A percentile compares a stretch with the other conserved stretches of the same genome.
Evolutionary conservation across 2,797 vertebrate species (phyloP).

Genomic region (Eulemur rubriventer): DNA sequence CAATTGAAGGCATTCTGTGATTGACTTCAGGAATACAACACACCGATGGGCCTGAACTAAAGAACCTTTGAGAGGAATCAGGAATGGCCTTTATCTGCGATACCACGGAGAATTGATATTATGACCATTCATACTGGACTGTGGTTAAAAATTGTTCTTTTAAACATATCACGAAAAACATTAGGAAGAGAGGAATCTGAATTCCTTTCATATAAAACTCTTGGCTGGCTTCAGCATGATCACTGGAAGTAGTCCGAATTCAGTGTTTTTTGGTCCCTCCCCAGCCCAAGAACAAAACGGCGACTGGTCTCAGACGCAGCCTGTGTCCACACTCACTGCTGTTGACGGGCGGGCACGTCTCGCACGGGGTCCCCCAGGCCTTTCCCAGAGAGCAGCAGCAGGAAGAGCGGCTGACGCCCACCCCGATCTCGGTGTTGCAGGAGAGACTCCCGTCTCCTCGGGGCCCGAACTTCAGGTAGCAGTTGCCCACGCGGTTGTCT

Average conservation of each 20-base stretch:
- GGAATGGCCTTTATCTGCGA: neutral
- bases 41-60: neutral
- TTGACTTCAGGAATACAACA: neutral
- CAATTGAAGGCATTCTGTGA: neutral
- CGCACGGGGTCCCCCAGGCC: conserved; percentile 91
- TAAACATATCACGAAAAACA: neutral
- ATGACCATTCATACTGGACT: neutral
- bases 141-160: neutral
- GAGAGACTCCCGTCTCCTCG: conserved; percentile 85
- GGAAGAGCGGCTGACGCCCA: conserved; percentile 89
- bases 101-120: neutral
- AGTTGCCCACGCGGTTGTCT: conserved; percentile 90
- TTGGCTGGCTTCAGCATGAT: neutral
- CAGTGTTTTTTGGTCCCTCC: neutral
- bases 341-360: conserved; percentile 89
- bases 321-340: conserved; percentile 86
- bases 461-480: conserved; percentile 87
- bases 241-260: neutral
- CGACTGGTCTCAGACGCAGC: neutral
- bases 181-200: neutral
- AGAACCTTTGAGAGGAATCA: neutral
- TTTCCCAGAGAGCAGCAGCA: conserved; percentile 91
- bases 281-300: neutral
- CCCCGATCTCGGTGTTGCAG: conserved; percentile 90
- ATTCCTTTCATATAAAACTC: conserved; percentile 35